Evolutionary conservation across 2,888 invertebrate species (phyloP).

Genomic region (Yponomeuta plumbellus): DNA sequence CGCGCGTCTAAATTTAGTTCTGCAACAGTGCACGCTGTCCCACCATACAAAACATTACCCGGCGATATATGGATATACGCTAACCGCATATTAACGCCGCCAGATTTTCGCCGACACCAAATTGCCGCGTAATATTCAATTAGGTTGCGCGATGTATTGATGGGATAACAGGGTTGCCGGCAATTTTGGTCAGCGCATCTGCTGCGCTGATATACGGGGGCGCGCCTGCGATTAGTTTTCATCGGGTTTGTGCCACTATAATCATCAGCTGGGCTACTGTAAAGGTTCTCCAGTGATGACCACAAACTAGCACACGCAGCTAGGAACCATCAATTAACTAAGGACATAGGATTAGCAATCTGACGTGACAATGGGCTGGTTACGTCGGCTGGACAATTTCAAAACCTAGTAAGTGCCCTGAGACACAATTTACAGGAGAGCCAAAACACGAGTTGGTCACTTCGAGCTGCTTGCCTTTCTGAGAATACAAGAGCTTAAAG

Average conservation of each 20-base stretch:
- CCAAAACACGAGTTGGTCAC: too few species aligned
- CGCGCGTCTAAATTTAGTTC: slow-evolving; percentile 53
- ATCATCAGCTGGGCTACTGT: not conserved
- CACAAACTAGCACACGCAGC: not conserved
- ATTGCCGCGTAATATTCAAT: slow-evolving; percentile 75
- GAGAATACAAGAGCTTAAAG: too few species aligned
- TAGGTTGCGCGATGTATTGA: slow-evolving; percentile 65
- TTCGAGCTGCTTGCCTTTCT: too few species aligned
- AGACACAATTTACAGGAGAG: too few species aligned
- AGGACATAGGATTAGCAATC: too few species aligned
- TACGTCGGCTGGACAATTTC: too few species aligned
- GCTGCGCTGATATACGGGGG: slow-evolving; percentile 54
- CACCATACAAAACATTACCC: slow-evolving; percentile 66
- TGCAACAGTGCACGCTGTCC: slow-evolving; percentile 65
- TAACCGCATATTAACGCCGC: slow-evolving; percentile 63
- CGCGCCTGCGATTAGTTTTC: slow-evolving; percentile 57
- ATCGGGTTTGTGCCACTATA: slow-evolving; percentile 21
- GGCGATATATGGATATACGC: slow-evolving; percentile 53
- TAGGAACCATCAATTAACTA: too few species aligned
- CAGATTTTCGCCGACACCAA: slow-evolving; percentile 73
- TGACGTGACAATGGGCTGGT: too few species aligned
- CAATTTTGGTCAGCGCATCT: slow-evolving; percentile 72
- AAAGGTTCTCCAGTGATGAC: not conserved
- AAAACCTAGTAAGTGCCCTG: too few species aligned
- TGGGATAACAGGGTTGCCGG: slow-evolving; percentile 49